Percentiles rank a stretch among this genome's conserved stretches.
Conservation (phyloP, 2,888 invertebrate genomes). For the Pseudoips prasinana region DNA sequence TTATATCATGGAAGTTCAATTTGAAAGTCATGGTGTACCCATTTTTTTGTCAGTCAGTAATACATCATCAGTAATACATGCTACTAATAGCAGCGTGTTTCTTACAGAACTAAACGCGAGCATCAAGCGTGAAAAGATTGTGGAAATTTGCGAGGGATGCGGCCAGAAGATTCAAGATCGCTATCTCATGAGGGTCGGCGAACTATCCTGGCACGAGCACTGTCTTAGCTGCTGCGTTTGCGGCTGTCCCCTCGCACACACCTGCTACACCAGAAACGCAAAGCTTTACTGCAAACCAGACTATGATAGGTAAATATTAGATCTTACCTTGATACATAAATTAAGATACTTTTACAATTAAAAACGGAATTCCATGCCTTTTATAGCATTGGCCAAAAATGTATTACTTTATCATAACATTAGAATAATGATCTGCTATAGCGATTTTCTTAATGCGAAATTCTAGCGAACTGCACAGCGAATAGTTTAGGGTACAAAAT, state of each 20-base stretch:
- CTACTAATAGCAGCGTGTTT: conserved; percentile 53
- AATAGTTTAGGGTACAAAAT: conserved; percentile 35
- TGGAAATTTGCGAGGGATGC: conserved; percentile 96
- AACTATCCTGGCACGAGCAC: conserved; percentile 97
- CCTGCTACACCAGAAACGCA: conserved; percentile 96
- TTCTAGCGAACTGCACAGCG: conserved; percentile 40
- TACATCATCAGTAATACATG: no score
- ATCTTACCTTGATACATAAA: no score
- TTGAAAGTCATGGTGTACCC: no score
- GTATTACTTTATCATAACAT: no score
- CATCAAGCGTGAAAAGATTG: conserved; percentile 90
- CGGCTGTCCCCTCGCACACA: conserved; percentile 93
- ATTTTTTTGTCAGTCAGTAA: no score
- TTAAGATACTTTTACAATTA: no score
- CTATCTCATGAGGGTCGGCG: conserved; percentile 96
- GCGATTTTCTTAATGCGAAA: conserved; percentile 21
- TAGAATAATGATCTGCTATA: conserved; percentile 1
- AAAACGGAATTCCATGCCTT: no score
- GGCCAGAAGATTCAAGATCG: conserved; percentile 97
- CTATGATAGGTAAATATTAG: conserved; percentile 91
- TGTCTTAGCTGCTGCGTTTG: conserved; percentile 98
- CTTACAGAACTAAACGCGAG: conserved; percentile 74
- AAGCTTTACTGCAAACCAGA: conserved; percentile 98
- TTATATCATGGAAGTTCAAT: no score
- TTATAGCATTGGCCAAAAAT: no score